A percentile compares a stretch with the other conserved stretches of the same genome.
phyloP scores from a whole-genome alignment of 2,113 vertebrate genomes.

The Amblyopsis rosae region DNA sequence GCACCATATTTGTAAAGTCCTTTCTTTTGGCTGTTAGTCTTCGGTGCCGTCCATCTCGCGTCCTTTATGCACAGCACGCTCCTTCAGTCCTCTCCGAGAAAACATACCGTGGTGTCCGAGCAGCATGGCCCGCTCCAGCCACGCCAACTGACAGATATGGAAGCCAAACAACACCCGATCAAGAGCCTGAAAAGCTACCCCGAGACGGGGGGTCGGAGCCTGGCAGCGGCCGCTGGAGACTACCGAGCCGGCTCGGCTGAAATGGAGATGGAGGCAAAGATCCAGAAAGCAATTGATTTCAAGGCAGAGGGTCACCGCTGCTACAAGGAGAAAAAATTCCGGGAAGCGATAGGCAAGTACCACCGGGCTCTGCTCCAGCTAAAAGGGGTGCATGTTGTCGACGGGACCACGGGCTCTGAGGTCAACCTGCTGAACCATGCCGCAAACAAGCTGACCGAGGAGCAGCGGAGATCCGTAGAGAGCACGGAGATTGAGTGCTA shows the following conservation, averaged over 20 bases:
- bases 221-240: conserved; percentile 74
- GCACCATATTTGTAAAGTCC: conserved; percentile 11
- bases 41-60: conserved; percentile 48
- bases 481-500: conserved; percentile 92
- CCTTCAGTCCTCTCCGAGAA: conserved; percentile 64
- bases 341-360: conserved; percentile 91
- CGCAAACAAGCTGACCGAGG: conserved; percentile 78
- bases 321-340: conserved; percentile 92
- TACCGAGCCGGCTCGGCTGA: conserved; percentile 68
- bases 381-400: conserved; percentile 83
- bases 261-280: conserved; percentile 83
- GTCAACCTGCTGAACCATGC: conserved; percentile 76
- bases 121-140: conserved; percentile 79
- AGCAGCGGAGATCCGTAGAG: conserved; percentile 86
- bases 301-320: conserved; percentile 89
- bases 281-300: conserved; percentile 89
- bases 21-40: conserved; percentile 9
- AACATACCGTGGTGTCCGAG: conserved; percentile 69
- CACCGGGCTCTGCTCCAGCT: conserved; percentile 90
- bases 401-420: conserved; percentile 76
- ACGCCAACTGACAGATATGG: conserved; percentile 76
- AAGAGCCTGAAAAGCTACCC: conserved; percentile 79
- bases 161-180: conserved; percentile 76
- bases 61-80: conserved; percentile 81
- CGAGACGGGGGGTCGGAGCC: conserved; percentile 79